Evolutionary conservation across 2,113 vertebrate species (phyloP).

Genomic region (Nerophis lumbriciformis): DNA sequence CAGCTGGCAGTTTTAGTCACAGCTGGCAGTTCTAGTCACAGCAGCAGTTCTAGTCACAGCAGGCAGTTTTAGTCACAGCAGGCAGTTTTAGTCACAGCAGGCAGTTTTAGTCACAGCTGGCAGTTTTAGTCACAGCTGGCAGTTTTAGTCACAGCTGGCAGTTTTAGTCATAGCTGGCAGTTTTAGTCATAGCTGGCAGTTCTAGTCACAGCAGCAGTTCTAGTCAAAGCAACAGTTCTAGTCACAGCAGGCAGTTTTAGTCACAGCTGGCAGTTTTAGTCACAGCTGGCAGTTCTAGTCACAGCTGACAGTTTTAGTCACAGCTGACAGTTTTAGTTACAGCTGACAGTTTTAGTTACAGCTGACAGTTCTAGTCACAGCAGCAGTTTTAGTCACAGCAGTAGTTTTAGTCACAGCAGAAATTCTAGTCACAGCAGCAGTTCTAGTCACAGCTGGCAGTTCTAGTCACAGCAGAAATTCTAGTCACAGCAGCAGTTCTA

Average conservation of each 20-base stretch:
- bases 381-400: constrained; percentile 10
- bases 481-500: background rate
- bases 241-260: constrained; percentile 14
- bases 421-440: too few species aligned
- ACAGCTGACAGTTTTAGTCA: constrained; percentile 13
- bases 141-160: constrained; percentile 13
- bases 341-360: too few species aligned
- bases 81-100: constrained; percentile 8
- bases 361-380: too few species aligned
- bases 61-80: constrained; percentile 14
- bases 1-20: constrained; percentile 14
- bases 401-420: constrained; percentile 11
- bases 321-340: constrained; percentile 11
- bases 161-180: constrained; percentile 12
- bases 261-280: constrained; percentile 12
- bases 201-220: constrained; percentile 19
- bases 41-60: constrained; percentile 16
- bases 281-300: constrained; percentile 15
- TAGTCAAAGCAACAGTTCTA: constrained; percentile 1
- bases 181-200: too few species aligned
- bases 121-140: constrained; percentile 14
- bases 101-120: constrained; percentile 13
- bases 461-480: too few species aligned
- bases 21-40: constrained; percentile 10
- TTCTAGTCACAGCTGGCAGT: constrained; percentile 13